Conservation (phyloP, 2,888 invertebrate species). For the Notocelia uddmanniana region DNA sequence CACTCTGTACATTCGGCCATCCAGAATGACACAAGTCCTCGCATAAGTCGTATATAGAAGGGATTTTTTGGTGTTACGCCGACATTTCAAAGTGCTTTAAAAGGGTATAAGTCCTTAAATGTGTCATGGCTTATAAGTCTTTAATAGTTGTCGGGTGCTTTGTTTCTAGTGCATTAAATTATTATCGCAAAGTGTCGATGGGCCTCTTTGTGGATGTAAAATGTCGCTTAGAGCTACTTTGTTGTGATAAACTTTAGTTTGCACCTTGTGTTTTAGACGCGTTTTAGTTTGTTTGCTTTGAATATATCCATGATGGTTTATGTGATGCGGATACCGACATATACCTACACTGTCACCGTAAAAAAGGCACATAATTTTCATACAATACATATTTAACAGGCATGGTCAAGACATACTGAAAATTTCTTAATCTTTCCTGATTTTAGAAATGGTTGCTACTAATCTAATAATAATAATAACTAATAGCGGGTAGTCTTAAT, state of each 20-base stretch:
- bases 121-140: neutral
- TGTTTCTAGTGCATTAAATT: conserved; percentile 32
- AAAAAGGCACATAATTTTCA: too few species aligned
- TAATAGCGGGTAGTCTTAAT: too few species aligned
- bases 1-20: conserved; percentile 14
- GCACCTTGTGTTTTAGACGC: conserved; percentile 3
- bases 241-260: conserved; percentile 15
- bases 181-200: conserved; percentile 37
- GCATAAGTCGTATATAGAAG: neutral
- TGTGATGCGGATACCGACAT: neutral
- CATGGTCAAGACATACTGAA: too few species aligned
- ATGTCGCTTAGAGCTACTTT: conserved; percentile 25
- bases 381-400: too few species aligned
- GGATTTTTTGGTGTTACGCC: neutral
- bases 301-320: neutral
- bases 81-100: neutral
- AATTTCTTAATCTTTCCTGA: too few species aligned
- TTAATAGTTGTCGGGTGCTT: conserved; percentile 15
- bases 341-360: too few species aligned
- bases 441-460: too few species aligned
- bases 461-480: too few species aligned
- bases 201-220: conserved; percentile 24
- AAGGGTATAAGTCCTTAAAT: neutral
- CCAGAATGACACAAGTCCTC: neutral
- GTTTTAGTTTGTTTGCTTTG: neutral